These are phyloP conservation scores for Antrozous pallidus DNA, from an alignment of 2,797 vertebrate species.

Conservation along the genomic window DNA sequence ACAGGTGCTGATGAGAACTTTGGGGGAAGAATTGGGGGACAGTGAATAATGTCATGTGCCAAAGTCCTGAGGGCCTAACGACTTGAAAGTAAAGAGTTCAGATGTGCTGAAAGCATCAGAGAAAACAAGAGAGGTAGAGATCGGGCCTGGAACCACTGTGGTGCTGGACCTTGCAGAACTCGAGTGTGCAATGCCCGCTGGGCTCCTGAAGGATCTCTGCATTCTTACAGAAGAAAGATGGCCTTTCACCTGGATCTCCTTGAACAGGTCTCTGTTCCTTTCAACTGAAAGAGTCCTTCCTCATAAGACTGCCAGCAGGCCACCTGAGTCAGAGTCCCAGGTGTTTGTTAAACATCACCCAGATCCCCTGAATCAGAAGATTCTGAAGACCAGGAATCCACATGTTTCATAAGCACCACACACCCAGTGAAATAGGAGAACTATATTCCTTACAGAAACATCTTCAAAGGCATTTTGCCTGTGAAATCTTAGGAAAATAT, in stretches of 20 bases:
- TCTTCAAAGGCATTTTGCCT: slow-evolving; percentile 4
- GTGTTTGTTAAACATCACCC: background rate
- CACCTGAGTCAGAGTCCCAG: background rate
- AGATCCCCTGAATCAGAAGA: background rate
- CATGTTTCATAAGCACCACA: background rate
- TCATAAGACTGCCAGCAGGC: background rate
- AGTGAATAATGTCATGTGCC: background rate
- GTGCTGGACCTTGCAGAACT: background rate
- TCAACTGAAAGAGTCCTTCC: background rate
- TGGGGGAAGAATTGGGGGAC: background rate
- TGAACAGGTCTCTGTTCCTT: background rate
- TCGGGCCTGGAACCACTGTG: background rate
- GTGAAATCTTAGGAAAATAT: background rate
- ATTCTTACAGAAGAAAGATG: background rate
- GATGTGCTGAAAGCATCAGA: background rate
- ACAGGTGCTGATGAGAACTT: background rate
- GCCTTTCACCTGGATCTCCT: background rate
- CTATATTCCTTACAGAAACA: background rate
- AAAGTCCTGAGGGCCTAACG: background rate
- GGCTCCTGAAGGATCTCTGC: background rate
- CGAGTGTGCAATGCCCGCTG: background rate
- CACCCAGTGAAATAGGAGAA: background rate
- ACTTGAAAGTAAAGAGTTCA: background rate
- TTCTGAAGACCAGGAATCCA: background rate
- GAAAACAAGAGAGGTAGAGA: background rate